Conservation (phyloP, 37 sponge, comb jelly and placozoan genomes). For the Halichondria panicea region DNA sequence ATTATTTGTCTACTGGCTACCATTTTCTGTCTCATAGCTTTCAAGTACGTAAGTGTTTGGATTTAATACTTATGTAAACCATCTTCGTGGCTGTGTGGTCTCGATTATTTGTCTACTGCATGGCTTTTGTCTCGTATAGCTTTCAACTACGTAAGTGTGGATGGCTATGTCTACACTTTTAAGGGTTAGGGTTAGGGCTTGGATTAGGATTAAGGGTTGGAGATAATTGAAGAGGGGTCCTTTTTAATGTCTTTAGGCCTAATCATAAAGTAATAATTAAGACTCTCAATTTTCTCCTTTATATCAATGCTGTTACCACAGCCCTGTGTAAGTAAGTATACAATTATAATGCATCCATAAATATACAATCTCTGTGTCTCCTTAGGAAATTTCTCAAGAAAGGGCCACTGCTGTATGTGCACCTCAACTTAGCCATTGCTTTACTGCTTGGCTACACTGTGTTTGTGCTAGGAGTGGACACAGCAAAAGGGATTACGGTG, state of each 20-base stretch:
- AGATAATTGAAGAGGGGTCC: no score
- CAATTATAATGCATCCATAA: no score
- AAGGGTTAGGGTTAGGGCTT: no score
- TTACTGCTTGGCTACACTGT: neutral
- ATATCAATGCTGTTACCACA: no score
- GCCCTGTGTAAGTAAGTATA: no score
- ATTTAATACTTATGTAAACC: no score
- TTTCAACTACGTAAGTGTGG: neutral
- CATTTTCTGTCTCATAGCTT: neutral
- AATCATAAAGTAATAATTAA: no score
- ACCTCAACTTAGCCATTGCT: conserved; percentile 20
- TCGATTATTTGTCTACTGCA: conserved; percentile 26
- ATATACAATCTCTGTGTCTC: neutral
- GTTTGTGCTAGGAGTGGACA: conserved; percentile 31
- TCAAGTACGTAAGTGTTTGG: neutral
- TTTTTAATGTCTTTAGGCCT: no score
- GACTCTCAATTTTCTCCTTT: no score
- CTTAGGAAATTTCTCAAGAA: conserved; percentile 19
- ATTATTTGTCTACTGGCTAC: conserved; percentile 20
- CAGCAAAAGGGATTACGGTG: neutral
- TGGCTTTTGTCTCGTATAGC: neutral
- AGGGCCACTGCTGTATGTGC: conserved; percentile 10
- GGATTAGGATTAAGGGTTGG: no score
- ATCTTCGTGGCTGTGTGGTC: conserved; percentile 20
- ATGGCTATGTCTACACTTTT: no score